Conservation (phyloP, 2,113 vertebrate genomes). For the Syrrhaptes paradoxus region DNA sequence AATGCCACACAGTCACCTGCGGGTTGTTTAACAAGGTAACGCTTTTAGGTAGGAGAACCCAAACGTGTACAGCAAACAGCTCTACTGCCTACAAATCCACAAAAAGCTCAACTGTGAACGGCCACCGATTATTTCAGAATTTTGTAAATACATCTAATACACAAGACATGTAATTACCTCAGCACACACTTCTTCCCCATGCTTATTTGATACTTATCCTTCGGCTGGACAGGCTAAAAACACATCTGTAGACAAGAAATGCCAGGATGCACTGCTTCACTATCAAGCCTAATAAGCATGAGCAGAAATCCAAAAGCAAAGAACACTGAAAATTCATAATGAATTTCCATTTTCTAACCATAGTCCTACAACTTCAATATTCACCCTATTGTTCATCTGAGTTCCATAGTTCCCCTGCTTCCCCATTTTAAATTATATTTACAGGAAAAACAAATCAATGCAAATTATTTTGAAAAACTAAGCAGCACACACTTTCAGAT, state of each 20-base stretch:
- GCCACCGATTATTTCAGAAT: not conserved
- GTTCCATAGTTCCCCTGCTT: not conserved
- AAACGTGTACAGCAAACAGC: not conserved
- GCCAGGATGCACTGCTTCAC: not conserved
- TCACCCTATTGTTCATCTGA: not conserved
- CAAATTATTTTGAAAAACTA: not conserved
- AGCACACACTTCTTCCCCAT: not conserved
- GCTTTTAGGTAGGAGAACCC: not conserved
- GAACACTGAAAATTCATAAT: not conserved
- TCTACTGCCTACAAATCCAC: not conserved
- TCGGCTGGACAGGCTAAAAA: not conserved
- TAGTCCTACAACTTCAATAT: not conserved
- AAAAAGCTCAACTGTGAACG: not conserved
- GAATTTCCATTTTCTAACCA: not conserved
- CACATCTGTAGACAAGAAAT: not conserved
- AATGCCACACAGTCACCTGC: rapidly evolving
- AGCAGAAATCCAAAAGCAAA: not conserved
- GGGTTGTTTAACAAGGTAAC: rapidly evolving
- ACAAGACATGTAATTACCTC: not conserved
- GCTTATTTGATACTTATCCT: not conserved
- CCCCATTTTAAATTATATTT: not conserved
- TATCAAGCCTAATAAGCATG: not conserved
- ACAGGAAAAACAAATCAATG: not conserved
- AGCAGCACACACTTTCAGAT: not conserved
- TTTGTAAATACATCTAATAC: not conserved